Conservation (phyloP, 2,113 vertebrate species). For the Panthera tigris region DNA sequence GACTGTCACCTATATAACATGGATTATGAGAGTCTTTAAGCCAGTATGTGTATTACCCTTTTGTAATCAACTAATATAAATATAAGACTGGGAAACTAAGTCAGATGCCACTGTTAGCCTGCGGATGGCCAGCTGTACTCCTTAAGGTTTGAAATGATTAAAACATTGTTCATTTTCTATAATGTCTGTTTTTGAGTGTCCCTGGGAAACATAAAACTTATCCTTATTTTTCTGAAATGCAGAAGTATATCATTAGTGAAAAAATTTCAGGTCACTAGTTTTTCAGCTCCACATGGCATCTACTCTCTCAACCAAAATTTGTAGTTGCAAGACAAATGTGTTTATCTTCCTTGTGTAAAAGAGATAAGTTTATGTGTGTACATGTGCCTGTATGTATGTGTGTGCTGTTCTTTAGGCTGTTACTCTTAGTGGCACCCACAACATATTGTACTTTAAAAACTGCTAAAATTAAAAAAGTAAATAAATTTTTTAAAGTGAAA, state of each 20-base stretch:
- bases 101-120: neutral
- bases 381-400: neutral
- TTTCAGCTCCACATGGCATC: neutral
- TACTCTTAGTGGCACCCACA: neutral
- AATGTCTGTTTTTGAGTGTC: neutral
- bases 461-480: neutral
- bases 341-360: constrained; percentile 44
- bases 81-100: neutral
- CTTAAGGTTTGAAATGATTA: neutral
- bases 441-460: constrained; percentile 47
- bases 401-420: constrained; percentile 3
- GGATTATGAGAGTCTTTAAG: neutral
- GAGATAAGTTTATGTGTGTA: neutral
- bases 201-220: neutral
- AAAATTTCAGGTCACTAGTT: constrained; percentile 11
- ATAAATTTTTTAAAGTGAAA: too few relatives aligned
- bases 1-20: neutral
- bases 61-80: neutral
- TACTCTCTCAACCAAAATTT: constrained; percentile 13
- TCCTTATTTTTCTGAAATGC: neutral
- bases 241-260: neutral
- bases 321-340: neutral
- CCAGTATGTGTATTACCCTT: neutral
- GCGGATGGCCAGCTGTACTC: neutral
- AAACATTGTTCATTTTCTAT: neutral